These are phyloP conservation scores for Agriopis leucophaearia DNA, from an alignment of 2,888 invertebrate species.

Conservation along the genomic window DNA sequence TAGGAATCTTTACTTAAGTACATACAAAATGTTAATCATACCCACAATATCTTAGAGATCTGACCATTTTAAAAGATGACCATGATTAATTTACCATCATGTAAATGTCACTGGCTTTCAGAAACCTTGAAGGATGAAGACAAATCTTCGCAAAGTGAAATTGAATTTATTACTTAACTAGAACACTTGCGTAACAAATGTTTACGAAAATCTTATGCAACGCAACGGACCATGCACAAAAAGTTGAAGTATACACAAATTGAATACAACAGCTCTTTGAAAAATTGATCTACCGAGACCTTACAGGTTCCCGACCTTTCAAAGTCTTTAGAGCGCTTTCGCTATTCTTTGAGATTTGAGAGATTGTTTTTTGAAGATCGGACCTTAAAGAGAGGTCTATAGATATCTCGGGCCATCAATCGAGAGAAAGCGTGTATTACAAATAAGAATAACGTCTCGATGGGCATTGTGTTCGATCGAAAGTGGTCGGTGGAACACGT, in stretches of 20 bases:
- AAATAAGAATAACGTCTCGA: slow-evolving; percentile 63
- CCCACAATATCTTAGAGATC: neutral
- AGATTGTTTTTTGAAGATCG: slow-evolving; percentile 50
- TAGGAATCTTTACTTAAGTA: too few species aligned
- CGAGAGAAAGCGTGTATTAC: slow-evolving; percentile 76
- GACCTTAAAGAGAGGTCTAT: slow-evolving; percentile 43
- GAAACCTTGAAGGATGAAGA: slow-evolving; percentile 44
- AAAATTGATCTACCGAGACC: slow-evolving; percentile 60
- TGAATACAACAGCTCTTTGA: slow-evolving; percentile 60
- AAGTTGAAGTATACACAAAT: slow-evolving; percentile 57
- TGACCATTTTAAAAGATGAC: slow-evolving; percentile 12
- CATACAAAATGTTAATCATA: neutral
- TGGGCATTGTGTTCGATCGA: slow-evolving; percentile 65
- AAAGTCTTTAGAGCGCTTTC: slow-evolving; percentile 57
- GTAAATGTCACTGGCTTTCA: slow-evolving; percentile 27
- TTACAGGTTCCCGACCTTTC: slow-evolving; percentile 63
- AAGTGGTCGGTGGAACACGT: slow-evolving; percentile 58
- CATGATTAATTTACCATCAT: slow-evolving; percentile 16
- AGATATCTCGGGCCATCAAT: slow-evolving; percentile 58
- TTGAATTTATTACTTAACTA: slow-evolving; percentile 51
- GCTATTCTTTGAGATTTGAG: slow-evolving; percentile 62
- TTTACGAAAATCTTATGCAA: slow-evolving; percentile 49
- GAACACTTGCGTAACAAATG: slow-evolving; percentile 48
- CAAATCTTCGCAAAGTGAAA: slow-evolving; percentile 51
- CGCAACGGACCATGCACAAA: slow-evolving; percentile 56